Conservation (phyloP, 2,888 invertebrate genomes). For the Callosobruchus maculatus region DNA sequence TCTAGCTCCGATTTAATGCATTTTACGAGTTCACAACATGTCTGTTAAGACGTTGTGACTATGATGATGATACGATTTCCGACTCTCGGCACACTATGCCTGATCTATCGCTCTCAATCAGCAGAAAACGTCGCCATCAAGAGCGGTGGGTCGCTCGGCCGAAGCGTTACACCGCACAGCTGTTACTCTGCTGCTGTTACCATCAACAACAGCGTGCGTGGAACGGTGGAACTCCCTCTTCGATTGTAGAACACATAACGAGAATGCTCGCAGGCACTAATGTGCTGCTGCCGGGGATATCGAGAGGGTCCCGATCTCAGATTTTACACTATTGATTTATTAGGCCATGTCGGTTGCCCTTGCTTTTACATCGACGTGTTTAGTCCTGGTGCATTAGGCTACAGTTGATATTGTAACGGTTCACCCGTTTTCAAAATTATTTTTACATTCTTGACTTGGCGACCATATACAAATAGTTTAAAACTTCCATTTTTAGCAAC, state of each 20-base stretch:
- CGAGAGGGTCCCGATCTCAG: not conserved
- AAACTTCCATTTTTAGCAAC: too few relatives aligned
- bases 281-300: not conserved
- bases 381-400: not conserved
- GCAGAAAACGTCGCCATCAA: too few relatives aligned
- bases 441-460: too few relatives aligned
- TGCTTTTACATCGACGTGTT: not conserved
- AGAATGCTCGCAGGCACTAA: not conserved
- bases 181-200: not conserved
- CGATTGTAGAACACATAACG: not conserved
- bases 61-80: too few relatives aligned
- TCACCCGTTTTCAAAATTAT: too few relatives aligned
- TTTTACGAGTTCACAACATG: too few relatives aligned
- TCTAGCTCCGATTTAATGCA: too few relatives aligned
- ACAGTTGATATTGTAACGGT: not conserved
- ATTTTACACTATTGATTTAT: not conserved
- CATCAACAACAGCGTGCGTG: not conserved
- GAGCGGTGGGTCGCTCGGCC: not conserved
- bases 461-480: too few relatives aligned
- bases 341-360: not conserved
- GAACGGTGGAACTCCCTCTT: not conserved
- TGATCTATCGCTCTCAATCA: too few relatives aligned
- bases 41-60: too few relatives aligned
- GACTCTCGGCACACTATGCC: too few relatives aligned
- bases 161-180: not conserved